Evolutionary conservation across 2,113 vertebrate species (phyloP).

Genomic region (Myodes glareolus): DNA sequence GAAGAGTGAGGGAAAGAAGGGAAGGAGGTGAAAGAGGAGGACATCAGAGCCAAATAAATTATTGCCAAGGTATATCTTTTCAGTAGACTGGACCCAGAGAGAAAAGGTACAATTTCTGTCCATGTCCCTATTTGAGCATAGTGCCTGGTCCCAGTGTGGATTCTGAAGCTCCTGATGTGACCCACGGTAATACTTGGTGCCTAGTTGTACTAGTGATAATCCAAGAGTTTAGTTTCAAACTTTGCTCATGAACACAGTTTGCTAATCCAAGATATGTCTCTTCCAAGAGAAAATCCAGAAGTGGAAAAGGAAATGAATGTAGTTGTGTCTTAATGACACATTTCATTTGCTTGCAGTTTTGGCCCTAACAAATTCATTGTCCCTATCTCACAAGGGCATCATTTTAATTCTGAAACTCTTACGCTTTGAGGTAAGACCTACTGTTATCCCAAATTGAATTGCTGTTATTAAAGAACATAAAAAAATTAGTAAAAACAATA

Average conservation of each 20-base stretch:
- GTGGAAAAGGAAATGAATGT: neutral
- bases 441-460: neutral
- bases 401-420: neutral
- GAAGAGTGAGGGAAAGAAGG: too few species aligned
- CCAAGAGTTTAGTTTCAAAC: neutral
- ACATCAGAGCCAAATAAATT: neutral
- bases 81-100: neutral
- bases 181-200: neutral
- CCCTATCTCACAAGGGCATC: neutral
- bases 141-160: neutral
- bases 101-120: neutral
- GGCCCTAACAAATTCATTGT: neutral
- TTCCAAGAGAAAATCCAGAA: neutral
- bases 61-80: neutral
- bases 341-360: neutral
- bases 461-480: neutral
- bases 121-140: neutral
- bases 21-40: neutral
- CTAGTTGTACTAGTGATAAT: neutral
- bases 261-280: neutral
- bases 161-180: neutral
- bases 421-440: neutral
- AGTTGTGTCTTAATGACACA: neutral
- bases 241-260: neutral
- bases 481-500: conserved; percentile 2